A percentile compares a stretch with the other conserved stretches of the same genome.
phyloP scores from a whole-genome alignment of 2,797 vertebrate species.

The Ptychobarbus kaznakovi region DNA sequence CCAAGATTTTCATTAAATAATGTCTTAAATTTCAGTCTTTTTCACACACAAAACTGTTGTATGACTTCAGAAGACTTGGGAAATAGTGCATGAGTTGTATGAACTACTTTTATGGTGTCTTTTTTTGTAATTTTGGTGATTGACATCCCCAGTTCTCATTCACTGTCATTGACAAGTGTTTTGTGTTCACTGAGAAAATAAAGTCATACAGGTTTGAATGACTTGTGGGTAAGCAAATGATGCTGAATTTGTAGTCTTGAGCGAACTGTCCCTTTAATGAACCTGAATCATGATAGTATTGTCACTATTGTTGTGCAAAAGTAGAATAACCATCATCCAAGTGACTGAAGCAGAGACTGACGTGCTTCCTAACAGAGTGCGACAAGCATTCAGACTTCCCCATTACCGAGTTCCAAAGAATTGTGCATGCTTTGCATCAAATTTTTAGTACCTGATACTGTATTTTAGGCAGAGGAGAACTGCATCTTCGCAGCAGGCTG shows the following conservation, averaged over 20 bases:
- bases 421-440: constrained; percentile 1
- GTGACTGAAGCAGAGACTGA: neutral
- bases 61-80: neutral
- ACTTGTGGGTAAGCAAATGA: neutral
- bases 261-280: neutral
- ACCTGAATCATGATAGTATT: neutral
- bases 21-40: neutral
- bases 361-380: neutral
- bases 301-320: neutral
- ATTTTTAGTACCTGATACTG: constrained; percentile 1
- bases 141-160: neutral
- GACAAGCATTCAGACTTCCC: neutral
- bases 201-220: neutral
- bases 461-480: constrained; percentile 32
- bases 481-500: neutral
- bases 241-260: neutral
- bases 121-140: neutral
- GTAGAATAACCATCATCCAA: neutral
- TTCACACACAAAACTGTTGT: neutral
- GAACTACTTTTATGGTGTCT: neutral
- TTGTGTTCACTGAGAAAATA: neutral
- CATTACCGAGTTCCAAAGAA: neutral
- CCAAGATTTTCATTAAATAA: neutral
- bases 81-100: neutral
- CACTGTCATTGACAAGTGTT: neutral